These are phyloP conservation scores for Rhagologus leucostigma DNA, from an alignment of 2,113 vertebrate species.

Conservation along the genomic window DNA sequence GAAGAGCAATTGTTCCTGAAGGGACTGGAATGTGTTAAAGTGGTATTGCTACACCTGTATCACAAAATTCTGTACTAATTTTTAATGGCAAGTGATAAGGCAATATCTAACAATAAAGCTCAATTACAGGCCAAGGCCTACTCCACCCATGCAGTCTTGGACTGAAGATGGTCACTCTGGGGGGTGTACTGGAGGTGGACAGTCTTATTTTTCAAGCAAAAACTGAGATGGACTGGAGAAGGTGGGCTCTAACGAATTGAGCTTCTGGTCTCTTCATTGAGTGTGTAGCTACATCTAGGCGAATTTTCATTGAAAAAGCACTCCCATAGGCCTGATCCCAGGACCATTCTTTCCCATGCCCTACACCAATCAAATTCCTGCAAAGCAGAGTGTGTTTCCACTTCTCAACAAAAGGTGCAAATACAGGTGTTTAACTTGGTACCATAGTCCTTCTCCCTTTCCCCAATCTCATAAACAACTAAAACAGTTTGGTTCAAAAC, in stretches of 20 bases:
- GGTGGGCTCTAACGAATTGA: not conserved
- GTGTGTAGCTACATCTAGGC: not conserved
- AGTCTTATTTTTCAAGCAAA: not conserved
- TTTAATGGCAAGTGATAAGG: not conserved
- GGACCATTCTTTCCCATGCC: not conserved
- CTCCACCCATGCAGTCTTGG: not conserved
- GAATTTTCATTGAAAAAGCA: not conserved
- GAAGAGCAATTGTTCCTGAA: not conserved
- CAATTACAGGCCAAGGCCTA: not conserved
- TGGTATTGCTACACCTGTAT: not conserved
- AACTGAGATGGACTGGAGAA: not conserved
- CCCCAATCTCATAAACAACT: not conserved
- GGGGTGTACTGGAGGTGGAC: too few relatives aligned
- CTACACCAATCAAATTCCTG: not conserved
- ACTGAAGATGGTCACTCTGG: not conserved
- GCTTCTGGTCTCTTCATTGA: not conserved
- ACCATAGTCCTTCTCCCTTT: not conserved
- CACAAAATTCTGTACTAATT: not conserved
- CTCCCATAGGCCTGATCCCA: not conserved
- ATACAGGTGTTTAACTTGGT: not conserved
- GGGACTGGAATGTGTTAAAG: not conserved
- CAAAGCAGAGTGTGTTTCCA: not conserved
- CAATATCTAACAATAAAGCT: not conserved
- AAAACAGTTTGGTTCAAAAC: not conserved
- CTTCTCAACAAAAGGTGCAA: not conserved